These are phyloP conservation scores for Mormyrus iriodes DNA, from an alignment of 2,113 vertebrate genomes.

Conservation along the genomic window DNA sequence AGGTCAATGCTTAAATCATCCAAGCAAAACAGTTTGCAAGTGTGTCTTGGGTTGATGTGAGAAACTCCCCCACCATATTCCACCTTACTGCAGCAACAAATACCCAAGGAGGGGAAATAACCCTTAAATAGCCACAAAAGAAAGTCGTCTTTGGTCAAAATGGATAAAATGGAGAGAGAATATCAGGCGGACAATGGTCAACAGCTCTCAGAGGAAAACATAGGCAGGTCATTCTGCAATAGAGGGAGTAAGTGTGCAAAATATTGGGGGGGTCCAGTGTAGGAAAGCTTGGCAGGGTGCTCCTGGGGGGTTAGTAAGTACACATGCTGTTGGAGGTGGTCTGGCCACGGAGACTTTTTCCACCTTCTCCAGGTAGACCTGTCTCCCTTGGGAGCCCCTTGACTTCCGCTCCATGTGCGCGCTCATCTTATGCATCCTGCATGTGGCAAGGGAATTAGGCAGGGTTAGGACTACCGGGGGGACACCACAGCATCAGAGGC, in stretches of 20 bases:
- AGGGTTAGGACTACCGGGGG: neutral
- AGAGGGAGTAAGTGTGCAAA: neutral
- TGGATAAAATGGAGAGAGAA: neutral
- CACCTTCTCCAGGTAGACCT: conserved; percentile 63
- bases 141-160: conserved; percentile 4
- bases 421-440: conserved; percentile 74
- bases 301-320: neutral
- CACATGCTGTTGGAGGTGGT: neutral
- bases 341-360: neutral
- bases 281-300: neutral
- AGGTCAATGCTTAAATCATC: neutral
- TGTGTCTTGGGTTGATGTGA: neutral
- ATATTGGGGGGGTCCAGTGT: neutral
- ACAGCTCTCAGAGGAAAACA: neutral
- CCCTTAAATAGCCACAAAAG: neutral
- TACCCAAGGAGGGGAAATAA: neutral
- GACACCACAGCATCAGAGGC: neutral
- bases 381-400: conserved; percentile 68
- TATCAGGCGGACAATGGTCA: neutral
- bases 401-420: conserved; percentile 68
- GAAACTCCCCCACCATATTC: neutral
- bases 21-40: neutral
- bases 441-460: neutral
- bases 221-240: neutral
- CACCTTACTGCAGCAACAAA: neutral